These are phyloP conservation scores for Furcifer pardalis DNA, from an alignment of 2,797 vertebrate genomes.

Conservation along the genomic window DNA sequence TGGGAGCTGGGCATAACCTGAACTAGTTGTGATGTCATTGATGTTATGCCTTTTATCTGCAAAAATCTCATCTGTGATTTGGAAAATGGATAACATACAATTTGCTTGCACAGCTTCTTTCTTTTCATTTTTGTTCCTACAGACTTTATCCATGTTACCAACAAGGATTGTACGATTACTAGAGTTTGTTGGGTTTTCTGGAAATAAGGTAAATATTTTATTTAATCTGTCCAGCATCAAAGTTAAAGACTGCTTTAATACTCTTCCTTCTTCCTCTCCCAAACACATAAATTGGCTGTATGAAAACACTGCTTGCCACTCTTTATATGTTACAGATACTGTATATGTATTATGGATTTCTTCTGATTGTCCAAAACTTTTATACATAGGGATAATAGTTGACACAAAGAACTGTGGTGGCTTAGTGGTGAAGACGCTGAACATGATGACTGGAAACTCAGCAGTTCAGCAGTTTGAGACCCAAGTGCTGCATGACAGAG, in stretches of 20 bases:
- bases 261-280: too few relatives aligned
- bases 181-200: constrained; percentile 97
- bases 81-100: neutral
- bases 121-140: constrained; percentile 21
- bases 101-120: neutral
- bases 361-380: too few relatives aligned
- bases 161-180: constrained; percentile 90
- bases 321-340: too few relatives aligned
- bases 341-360: too few relatives aligned
- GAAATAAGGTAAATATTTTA: constrained; percentile 88
- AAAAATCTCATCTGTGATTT: neutral
- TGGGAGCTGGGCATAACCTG: neutral
- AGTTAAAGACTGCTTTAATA: neutral
- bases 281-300: too few relatives aligned
- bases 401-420: too few relatives aligned
- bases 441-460: too few relatives aligned
- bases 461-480: too few relatives aligned
- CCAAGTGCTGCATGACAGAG: too few relatives aligned
- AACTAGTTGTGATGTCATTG: neutral
- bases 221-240: neutral
- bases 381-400: too few relatives aligned
- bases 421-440: too few relatives aligned
- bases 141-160: constrained; percentile 97
- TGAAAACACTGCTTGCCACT: too few relatives aligned
- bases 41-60: neutral